Evolutionary conservation across 1,140 invertebrate genomes (phyloP).

Genomic region (Ceratoteleas bidentatus): DNA sequence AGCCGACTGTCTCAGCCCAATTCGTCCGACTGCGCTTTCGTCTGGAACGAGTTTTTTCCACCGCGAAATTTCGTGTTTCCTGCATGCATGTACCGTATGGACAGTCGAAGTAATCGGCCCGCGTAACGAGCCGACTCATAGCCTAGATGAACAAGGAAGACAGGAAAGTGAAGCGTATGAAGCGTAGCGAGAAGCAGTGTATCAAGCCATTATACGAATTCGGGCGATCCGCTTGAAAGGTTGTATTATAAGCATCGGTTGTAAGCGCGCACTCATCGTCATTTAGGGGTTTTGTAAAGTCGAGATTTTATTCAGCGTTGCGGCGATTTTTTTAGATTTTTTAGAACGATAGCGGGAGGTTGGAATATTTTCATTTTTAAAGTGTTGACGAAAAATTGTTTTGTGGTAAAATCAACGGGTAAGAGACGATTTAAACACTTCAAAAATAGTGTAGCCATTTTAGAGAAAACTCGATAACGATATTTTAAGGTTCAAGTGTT

Average conservation of each 20-base stretch:
- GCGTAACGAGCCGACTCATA: constrained; percentile 42
- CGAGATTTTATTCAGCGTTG: no score
- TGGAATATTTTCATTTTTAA: no score
- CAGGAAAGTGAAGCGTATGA: constrained; percentile 33
- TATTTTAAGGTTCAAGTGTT: no score
- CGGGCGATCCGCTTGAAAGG: constrained; percentile 27
- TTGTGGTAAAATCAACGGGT: no score
- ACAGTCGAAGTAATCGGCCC: constrained; percentile 37
- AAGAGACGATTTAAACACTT: no score
- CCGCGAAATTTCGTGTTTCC: constrained; percentile 54
- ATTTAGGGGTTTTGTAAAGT: no score
- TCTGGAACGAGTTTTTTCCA: constrained; percentile 14
- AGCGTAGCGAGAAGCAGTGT: constrained; percentile 24
- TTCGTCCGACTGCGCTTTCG: constrained; percentile 32
- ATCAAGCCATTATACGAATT: constrained; percentile 14
- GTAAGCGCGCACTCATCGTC: no score
- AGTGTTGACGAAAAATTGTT: no score
- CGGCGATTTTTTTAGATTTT: no score
- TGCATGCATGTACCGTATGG: constrained; percentile 53
- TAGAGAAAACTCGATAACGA: no score
- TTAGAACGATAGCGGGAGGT: no score
- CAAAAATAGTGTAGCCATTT: no score
- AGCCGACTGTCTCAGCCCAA: constrained; percentile 14
- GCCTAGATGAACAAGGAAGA: constrained; percentile 34
- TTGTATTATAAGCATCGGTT: background rate